phyloP scores from a whole-genome alignment of 2,113 vertebrate species.

The Cichladusa arquata region DNA sequence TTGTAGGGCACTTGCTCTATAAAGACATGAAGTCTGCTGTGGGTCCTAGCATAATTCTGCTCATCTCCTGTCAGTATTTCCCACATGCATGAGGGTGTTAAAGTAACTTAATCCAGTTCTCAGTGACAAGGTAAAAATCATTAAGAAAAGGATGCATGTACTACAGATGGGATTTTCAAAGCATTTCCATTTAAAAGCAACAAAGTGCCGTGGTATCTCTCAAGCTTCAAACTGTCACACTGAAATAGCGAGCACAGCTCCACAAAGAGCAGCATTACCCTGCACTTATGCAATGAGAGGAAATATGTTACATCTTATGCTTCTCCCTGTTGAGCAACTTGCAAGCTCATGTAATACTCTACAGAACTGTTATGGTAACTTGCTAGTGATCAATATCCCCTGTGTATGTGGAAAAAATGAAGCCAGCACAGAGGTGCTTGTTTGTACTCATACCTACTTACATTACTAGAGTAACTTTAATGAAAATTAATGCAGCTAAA shows the following conservation, averaged over 20 bases:
- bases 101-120: neutral
- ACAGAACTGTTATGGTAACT: neutral
- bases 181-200: constrained; percentile 3
- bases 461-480: neutral
- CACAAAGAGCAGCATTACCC: neutral
- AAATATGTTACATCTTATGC: constrained; percentile 9
- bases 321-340: constrained; percentile 58
- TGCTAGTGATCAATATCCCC: constrained; percentile 50
- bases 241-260: neutral
- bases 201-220: neutral
- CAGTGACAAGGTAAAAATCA: neutral
- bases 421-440: neutral
- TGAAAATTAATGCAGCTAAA: neutral
- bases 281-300: constrained; percentile 61
- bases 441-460: neutral
- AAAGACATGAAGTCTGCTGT: neutral
- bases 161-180: neutral
- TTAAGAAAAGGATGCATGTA: neutral
- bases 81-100: neutral
- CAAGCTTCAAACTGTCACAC: neutral
- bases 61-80: neutral
- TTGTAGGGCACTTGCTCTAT: neutral
- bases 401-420: constrained; percentile 20
- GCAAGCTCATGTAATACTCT: constrained; percentile 26
- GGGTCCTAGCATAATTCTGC: neutral